Evolutionary conservation across 2,888 invertebrate genomes (phyloP), one percentile per base, ranked within the genome.

Genomic region (Lathronympha strigana): DNA sequence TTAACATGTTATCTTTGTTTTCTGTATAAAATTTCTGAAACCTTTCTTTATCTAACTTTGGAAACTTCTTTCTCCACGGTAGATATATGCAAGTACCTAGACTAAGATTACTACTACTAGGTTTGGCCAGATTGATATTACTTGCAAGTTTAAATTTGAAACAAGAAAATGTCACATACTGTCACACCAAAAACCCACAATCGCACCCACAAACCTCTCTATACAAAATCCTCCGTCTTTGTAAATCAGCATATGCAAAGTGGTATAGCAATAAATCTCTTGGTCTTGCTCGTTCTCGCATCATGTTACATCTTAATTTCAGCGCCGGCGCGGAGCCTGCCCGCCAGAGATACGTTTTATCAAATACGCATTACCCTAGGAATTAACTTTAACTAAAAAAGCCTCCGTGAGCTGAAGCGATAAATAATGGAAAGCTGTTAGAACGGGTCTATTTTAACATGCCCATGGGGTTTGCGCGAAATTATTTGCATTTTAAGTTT

Each of bases 301-400:
- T 92, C 92, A 92, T 92, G 92, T 92, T 92, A 92, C 92, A 92
- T 92, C 92, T 92, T 92, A 92, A 92, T 92, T 92, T 92, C 90
- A 90, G 88, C 87, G 86, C 87, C 88, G 87, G 88, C 89, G 88
- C 88, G 89, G 88, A 88, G 90, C 89, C 89, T 87, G 90, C 87
- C 81, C 80, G 86, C 84, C 83, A 84, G 86, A 90, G 90, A 91
- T 92, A 91, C 87, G 84, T 90, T 90, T 90, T 92, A 92, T 92
- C 90, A 92, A 92, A 92, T 89, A 87, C 86, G 81, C 88, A 90
- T 91, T 90, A 90, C 86, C 83, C 86, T 87, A 90, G 88, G 89
- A 90, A 89, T 90, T 91, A 87, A 89, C 83, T 89, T 84, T 77
- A 84, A 86, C 81, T 83, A 80, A 77, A 79, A 87, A 84, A 84